Percentiles rank a stretch among this genome's conserved stretches.
These are phyloP conservation scores for Eulemur albifrons DNA, from an alignment of 2,797 vertebrate species.

Conservation along the genomic window DNA sequence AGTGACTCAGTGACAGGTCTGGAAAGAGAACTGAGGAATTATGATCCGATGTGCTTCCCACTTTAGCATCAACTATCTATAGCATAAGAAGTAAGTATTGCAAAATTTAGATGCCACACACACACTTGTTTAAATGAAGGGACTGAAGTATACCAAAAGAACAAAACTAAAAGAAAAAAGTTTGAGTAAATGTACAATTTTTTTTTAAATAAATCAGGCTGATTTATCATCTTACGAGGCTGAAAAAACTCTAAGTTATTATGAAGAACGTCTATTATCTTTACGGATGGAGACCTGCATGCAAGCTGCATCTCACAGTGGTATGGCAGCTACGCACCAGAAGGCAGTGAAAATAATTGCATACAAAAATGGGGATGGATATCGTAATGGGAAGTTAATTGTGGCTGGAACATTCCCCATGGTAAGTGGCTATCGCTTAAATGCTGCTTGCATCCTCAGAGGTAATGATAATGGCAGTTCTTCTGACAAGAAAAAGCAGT, in stretches of 20 bases:
- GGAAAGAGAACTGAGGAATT: not conserved
- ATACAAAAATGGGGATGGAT: slow-evolving; percentile 81
- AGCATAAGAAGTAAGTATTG: not conserved
- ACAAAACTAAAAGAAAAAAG: not conserved
- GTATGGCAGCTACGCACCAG: slow-evolving; percentile 33
- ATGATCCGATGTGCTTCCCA: not conserved
- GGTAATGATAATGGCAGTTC: slow-evolving; percentile 20
- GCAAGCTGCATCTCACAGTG: slow-evolving; percentile 12
- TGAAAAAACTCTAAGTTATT: slow-evolving; percentile 71
- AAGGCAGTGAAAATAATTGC: slow-evolving; percentile 80
- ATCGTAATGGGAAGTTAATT: slow-evolving; percentile 79
- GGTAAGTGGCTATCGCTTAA: slow-evolving; percentile 74
- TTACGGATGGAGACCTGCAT: slow-evolving; percentile 63
- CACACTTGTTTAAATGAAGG: not conserved
- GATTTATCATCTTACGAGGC: slow-evolving; percentile 76
- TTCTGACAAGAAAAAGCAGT: not conserved
- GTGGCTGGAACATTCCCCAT: slow-evolving; percentile 77
- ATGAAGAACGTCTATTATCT: slow-evolving; percentile 70
- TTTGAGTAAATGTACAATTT: not conserved
- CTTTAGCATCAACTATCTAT: not conserved
- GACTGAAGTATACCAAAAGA: not conserved
- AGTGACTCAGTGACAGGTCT: not conserved
- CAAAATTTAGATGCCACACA: not conserved
- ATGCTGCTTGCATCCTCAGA: not conserved
- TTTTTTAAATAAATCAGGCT: slow-evolving; percentile 63